Base-by-base conservation (phyloP, 2,888 invertebrate species). In the Pollenia griseotomentosa region DNA sequence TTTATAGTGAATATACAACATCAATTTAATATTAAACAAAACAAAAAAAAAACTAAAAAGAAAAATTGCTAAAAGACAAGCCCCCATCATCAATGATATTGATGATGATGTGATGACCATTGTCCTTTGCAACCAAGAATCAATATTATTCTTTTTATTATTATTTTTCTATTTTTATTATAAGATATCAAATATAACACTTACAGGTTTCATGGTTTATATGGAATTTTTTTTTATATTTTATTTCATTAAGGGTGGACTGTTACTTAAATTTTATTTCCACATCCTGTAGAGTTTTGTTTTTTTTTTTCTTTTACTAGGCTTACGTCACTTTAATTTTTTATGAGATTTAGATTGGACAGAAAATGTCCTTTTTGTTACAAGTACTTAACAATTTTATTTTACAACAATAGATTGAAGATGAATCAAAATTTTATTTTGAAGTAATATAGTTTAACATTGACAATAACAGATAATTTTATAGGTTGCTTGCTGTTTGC, bases 271-370 rank as follows among this genome's bases (percentile, higher is more conserved):
- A 65, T 74, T 83, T 78, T 86, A 86, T 83, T 86, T 83, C 73
- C 86, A 44, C 71, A 81, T 83, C 66, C 85, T 85, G 73, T 77
- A 63, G 68, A 77, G 77, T 83, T 63, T 33, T 33, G 33, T 33
- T 33, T 23, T 23, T 23, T 23, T 23, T 33, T 33, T 33, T 6
- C 33, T 53, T 80, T 61, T 14, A 19, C 46, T 74, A 82, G 87
- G 81, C 84, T 87, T 84, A 84, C 87, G 87, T 87, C 87, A 87
- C 84, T 84, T 81, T 81, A 46, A 55, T 73, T 83, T 79, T 83
- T 83, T 81, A 84, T 84, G 75, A 61, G 79, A 55, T 61, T 80
- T 80, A 75, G 74, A 85, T 85, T 77, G 83, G 19, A 70, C 61
- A 55, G 68, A 19, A 65, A 16, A 48, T 59, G 33, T 73, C 65